These are phyloP conservation scores for Tethya wilhelma DNA, from an alignment of 37 sponge, comb jelly and placozoan species.

Conservation along the genomic window DNA sequence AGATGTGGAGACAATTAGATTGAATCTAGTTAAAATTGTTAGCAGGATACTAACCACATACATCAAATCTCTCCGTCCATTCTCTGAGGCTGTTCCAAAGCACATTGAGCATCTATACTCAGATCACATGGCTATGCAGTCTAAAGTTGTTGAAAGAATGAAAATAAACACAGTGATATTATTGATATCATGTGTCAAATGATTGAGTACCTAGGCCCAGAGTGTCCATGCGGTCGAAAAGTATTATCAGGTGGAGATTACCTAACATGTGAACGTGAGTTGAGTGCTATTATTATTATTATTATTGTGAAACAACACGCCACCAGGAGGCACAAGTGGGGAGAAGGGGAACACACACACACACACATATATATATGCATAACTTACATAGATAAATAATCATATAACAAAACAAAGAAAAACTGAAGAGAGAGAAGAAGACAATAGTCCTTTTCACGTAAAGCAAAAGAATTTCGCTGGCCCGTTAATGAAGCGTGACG, in stretches of 20 bases:
- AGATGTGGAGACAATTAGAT: background rate
- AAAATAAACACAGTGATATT: background rate
- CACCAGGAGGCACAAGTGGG: no score
- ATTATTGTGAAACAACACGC: no score
- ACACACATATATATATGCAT: no score
- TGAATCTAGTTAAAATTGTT: background rate
- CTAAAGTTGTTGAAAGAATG: background rate
- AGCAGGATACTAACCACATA: background rate
- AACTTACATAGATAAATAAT: no score
- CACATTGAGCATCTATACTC: background rate
- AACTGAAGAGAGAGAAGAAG: no score
- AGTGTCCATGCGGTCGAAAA: background rate
- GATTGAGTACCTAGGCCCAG: background rate
- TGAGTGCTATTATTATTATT: no score
- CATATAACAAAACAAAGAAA: no score
- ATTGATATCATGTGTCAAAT: background rate
- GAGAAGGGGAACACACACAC: no score
- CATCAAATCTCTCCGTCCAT: background rate
- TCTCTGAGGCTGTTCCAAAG: background rate
- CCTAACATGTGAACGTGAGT: background rate
- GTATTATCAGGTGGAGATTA: background rate
- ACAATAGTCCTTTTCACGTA: no score
- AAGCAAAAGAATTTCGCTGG: no score
- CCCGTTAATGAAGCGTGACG: no score
- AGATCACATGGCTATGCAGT: background rate